phyloP scores from a whole-genome alignment of 2,113 vertebrate species.

The Collichthys lucidus region DNA sequence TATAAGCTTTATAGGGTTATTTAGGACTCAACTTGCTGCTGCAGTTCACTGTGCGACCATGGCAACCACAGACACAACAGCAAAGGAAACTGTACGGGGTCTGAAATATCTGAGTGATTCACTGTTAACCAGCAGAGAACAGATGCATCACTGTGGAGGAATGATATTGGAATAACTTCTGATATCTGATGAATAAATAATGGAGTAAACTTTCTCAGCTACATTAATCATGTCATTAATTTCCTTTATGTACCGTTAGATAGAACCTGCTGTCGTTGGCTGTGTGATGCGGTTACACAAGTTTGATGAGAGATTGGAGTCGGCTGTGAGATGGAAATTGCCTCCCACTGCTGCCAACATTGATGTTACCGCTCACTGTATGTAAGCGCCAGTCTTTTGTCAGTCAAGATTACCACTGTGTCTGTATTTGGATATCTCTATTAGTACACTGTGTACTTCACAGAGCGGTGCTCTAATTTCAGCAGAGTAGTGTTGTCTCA shows the following conservation, averaged over 20 bases:
- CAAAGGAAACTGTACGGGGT: neutral
- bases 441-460: too few relatives aligned
- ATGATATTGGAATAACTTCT: neutral
- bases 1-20: neutral
- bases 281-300: neutral
- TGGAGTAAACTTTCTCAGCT: neutral
- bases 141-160: neutral
- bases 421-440: too few relatives aligned
- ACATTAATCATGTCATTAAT: neutral
- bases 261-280: neutral
- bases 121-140: neutral
- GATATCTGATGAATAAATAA: too few relatives aligned
- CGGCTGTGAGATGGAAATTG: too few relatives aligned
- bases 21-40: neutral
- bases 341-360: neutral
- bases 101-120: slow-evolving; percentile 5
- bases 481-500: too few relatives aligned
- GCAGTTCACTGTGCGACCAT: neutral
- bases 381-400: neutral
- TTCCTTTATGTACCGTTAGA: neutral
- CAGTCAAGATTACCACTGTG: neutral
- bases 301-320: neutral
- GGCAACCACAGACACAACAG: neutral
- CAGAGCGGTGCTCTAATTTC: too few relatives aligned
- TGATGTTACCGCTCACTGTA: neutral